Percentiles rank a stretch among this genome's conserved stretches.
These are phyloP conservation scores for Ceratitis capitata DNA, from an alignment of 1,140 invertebrate species.

Conservation along the genomic window DNA sequence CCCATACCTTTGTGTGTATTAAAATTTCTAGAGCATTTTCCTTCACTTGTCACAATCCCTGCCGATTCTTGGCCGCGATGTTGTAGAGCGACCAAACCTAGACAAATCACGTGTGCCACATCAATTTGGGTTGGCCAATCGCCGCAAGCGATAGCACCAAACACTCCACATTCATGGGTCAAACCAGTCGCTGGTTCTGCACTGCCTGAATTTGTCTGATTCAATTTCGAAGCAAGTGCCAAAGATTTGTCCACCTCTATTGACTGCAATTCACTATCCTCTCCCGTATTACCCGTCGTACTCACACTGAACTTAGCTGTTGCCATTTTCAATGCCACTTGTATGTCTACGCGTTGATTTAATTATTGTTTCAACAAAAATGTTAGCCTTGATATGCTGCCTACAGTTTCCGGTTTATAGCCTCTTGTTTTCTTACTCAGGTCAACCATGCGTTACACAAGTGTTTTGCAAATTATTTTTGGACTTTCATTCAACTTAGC, in stretches of 20 bases:
- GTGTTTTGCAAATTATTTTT: background rate
- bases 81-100: constrained; percentile 93
- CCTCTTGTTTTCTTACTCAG: background rate
- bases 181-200: constrained; percentile 71
- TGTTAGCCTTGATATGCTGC: background rate
- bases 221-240: background rate
- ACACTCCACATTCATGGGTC: constrained; percentile 93
- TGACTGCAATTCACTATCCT: background rate
- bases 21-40: constrained; percentile 79
- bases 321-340: constrained; percentile 32
- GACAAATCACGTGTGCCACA: constrained; percentile 82
- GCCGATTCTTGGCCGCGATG: constrained; percentile 97
- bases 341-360: background rate
- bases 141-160: constrained; percentile 89
- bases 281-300: background rate
- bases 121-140: constrained; percentile 71
- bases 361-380: background rate
- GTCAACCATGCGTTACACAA: constrained; percentile 22
- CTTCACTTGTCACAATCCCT: constrained; percentile 94
- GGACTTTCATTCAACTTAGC: background rate
- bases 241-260: background rate
- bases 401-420: constrained; percentile 26
- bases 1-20: constrained; percentile 93
- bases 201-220: background rate
- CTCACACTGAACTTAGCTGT: background rate